phyloP scores from a whole-genome alignment of 2,113 vertebrate genomes.

The Mesoclemmys tuberculata region DNA sequence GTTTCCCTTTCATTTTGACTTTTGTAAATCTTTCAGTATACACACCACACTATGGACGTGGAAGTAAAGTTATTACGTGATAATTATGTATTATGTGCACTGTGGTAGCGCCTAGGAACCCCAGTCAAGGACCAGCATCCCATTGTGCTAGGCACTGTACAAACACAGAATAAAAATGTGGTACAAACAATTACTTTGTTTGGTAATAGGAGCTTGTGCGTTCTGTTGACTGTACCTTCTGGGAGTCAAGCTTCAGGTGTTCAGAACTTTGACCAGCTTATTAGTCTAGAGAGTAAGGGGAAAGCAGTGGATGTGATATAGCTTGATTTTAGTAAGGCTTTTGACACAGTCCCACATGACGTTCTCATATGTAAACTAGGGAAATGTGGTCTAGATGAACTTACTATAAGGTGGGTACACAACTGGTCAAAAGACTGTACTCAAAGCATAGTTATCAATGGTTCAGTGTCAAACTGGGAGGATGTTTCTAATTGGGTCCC shows the following conservation, averaged over 20 bases:
- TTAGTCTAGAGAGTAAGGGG: too few relatives aligned
- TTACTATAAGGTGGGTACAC: too few relatives aligned
- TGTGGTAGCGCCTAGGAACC: not conserved
- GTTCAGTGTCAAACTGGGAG: too few relatives aligned
- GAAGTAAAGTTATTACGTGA: constrained; percentile 10
- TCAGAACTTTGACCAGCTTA: not conserved
- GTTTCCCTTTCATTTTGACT: constrained; percentile 48
- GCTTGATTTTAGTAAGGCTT: too few relatives aligned
- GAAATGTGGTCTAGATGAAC: too few relatives aligned
- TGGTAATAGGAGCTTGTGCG: not conserved
- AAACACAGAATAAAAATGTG: not conserved
- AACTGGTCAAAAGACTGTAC: too few relatives aligned
- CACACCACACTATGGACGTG: not conserved
- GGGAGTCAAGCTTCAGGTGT: not conserved
- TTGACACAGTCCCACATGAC: too few relatives aligned
- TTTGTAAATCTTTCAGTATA: constrained; percentile 37
- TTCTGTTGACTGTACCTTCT: not conserved
- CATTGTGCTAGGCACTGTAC: not conserved
- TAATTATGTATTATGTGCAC: constrained; percentile 33
- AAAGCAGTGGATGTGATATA: too few relatives aligned
- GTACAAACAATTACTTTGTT: not conserved
- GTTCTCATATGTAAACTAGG: too few relatives aligned
- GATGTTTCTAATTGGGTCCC: too few relatives aligned
- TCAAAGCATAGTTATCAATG: too few relatives aligned
- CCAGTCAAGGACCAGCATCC: not conserved